Conservation (phyloP, 2,888 invertebrate genomes). For the Acleris laterana region DNA sequence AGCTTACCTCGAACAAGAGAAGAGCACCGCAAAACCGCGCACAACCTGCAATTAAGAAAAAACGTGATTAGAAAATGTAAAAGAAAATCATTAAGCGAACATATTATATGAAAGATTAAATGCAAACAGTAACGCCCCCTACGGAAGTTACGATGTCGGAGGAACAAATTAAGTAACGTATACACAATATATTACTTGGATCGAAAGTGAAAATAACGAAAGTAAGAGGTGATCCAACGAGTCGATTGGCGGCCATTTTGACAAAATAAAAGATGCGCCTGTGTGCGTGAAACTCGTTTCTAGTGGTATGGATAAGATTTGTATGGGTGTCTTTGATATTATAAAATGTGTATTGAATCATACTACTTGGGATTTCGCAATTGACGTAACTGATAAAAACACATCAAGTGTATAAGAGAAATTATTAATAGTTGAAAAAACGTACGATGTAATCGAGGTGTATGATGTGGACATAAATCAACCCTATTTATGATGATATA, state of each 20-base stretch:
- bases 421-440: not conserved
- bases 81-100: slow-evolving; percentile 37
- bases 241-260: slow-evolving; percentile 59
- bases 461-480: slow-evolving; percentile 18
- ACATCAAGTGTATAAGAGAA: not conserved
- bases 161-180: slow-evolving; percentile 63
- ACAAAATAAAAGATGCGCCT: slow-evolving; percentile 57
- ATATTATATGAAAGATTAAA: slow-evolving; percentile 42
- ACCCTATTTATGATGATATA: slow-evolving; percentile 18
- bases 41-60: slow-evolving; percentile 56
- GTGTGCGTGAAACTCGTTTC: slow-evolving; percentile 48
- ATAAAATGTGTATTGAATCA: slow-evolving; percentile 27
- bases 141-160: slow-evolving; percentile 49
- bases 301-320: slow-evolving; percentile 48
- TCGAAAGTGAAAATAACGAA: slow-evolving; percentile 79
- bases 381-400: slow-evolving; percentile 16
- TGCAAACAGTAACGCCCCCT: slow-evolving; percentile 52
- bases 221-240: slow-evolving; percentile 66
- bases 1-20: slow-evolving; percentile 56
- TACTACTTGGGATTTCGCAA: slow-evolving; percentile 19
- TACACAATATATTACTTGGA: slow-evolving; percentile 60
- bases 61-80: slow-evolving; percentile 36
- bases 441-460: slow-evolving; percentile 2
- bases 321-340: slow-evolving; percentile 22
- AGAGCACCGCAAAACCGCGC: slow-evolving; percentile 48